Base-by-base conservation (phyloP, 1,140 invertebrate species). In the Antheraea mylitta region DNA sequence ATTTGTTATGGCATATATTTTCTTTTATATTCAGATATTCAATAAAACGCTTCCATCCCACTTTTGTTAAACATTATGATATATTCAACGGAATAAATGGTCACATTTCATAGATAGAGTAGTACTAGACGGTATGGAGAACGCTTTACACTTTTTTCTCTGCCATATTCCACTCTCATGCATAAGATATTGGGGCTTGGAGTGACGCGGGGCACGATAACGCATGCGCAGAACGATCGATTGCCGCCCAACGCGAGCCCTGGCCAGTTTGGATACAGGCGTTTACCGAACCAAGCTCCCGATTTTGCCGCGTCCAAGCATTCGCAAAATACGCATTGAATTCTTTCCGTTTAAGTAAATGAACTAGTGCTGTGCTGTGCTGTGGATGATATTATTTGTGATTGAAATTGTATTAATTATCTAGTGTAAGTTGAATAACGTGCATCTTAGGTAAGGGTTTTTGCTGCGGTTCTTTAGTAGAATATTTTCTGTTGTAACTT, bases 171-270 rank as follows among this genome's bases (percentile, higher is more conserved):
- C 76, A 67, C 72, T 80, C 80, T 90, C 86, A 89, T 90, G 88
- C 85, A 90, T 88, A 89, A 90, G 86, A 88, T 87, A 90, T 89
- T 76, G 78, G 79, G 80, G 81, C 71, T 77, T 76, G 77, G 67
- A 74, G 71, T 82, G 81, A 81, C 81, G 83, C 82, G 82, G 76
- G 73, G 70, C 9, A 75, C 78, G 58, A 80, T 71, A 69, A 75
- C 75, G 76, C 80, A 78, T 88, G 88, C 88, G 88, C 88, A 86
- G 69, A 72, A n/a, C 79, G 73, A 90, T 90, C 87, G 88, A 90
- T 90, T 75, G 61, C 66, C 42, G 60, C 19, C 68, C 78, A 66
- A 77, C 79, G 80, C 81, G 68, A 76, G 67, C 80, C 87, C 81
- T 72, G 84, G 75, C 87, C 87, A 87, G 85, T 86, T 79, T 74